These are phyloP conservation scores for Tursiops truncatus DNA, from an alignment of 2,113 vertebrate genomes.

Conservation along the genomic window DNA sequence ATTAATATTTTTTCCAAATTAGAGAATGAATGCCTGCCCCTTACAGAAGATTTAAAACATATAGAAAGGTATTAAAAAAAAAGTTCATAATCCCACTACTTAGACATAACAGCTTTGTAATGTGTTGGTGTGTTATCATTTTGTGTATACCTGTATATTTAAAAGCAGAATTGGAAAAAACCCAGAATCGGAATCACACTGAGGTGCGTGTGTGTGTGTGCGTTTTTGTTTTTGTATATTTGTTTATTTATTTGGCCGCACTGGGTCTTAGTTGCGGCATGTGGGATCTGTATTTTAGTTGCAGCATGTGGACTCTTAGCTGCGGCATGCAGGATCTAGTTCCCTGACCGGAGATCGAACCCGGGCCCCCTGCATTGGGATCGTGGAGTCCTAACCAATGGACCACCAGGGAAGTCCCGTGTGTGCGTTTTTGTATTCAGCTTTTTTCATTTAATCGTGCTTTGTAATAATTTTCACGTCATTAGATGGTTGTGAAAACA, in stretches of 20 bases:
- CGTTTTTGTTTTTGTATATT: no score
- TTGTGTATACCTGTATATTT: background rate
- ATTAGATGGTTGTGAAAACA: background rate
- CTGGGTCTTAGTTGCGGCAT: no score
- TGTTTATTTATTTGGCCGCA: no score
- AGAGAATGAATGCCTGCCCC: background rate
- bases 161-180: conserved; percentile 30
- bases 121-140: background rate
- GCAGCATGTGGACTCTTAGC: no score
- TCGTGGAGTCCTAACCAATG: no score
- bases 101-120: background rate
- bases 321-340: no score
- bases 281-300: no score
- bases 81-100: background rate
- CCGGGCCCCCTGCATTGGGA: no score
- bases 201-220: background rate
- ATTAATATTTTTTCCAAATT: conserved; percentile 10
- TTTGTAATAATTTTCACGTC: conserved; percentile 20
- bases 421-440: background rate
- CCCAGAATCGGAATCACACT: background rate
- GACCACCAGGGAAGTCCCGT: no score
- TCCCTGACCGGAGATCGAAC: no score
- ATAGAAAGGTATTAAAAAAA: background rate
- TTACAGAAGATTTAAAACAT: conserved; percentile 6
- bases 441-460: background rate